Percentiles rank a stretch among this genome's conserved stretches.
These are phyloP conservation scores for Corythucha ciliata DNA, from an alignment of 2,888 invertebrate species.

Conservation along the genomic window DNA sequence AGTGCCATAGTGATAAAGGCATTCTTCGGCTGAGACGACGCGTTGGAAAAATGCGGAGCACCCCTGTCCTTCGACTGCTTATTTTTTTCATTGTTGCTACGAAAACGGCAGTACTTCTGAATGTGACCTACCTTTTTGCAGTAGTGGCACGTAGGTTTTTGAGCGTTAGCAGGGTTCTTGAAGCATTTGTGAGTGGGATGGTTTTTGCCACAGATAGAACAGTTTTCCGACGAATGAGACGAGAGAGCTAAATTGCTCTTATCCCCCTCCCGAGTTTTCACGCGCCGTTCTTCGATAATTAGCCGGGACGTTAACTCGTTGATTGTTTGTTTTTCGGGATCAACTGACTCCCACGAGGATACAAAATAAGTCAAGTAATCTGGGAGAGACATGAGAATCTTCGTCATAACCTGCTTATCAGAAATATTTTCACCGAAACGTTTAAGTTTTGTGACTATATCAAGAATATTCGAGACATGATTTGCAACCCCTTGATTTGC, in stretches of 20 bases:
- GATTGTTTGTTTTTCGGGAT: slow-evolving; percentile 5
- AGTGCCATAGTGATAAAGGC: too few species aligned
- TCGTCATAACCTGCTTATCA: slow-evolving; percentile 7
- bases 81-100: too few species aligned
- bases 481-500: slow-evolving; percentile 9
- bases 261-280: slow-evolving; percentile 1
- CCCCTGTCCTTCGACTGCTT: too few species aligned
- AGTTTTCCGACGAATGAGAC: neutral
- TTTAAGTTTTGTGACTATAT: slow-evolving; percentile 6
- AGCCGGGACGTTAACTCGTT: slow-evolving; percentile 12
- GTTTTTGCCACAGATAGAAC: slow-evolving; percentile 1
- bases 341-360: slow-evolving; percentile 17
- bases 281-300: slow-evolving; percentile 5
- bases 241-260: neutral
- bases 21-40: too few species aligned
- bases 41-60: too few species aligned
- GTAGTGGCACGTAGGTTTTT: too few species aligned
- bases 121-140: too few species aligned
- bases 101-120: too few species aligned
- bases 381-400: slow-evolving; percentile 1
- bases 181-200: slow-evolving; percentile 3
- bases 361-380: slow-evolving; percentile 4
- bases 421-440: slow-evolving; percentile 4
- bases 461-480: slow-evolving; percentile 14
- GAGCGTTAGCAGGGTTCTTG: neutral